Base-by-base conservation (phyloP, 2,888 invertebrate species). In the Muschampia plurimacula region DNA sequence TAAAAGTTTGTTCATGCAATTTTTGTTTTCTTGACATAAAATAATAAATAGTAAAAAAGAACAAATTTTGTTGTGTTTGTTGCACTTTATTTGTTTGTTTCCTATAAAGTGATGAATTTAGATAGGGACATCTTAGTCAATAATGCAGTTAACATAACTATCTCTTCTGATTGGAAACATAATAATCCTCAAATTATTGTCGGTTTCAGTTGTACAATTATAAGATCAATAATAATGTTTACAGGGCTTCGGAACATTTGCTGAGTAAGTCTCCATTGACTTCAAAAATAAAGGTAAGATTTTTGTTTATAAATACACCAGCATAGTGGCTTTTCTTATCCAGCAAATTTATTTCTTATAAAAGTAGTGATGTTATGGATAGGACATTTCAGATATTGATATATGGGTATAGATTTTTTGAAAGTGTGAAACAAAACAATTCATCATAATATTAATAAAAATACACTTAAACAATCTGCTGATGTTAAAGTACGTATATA, bases 121-220 rank as follows among this genome's bases (percentile, higher is more conserved):
- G 91, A 91, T 91, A 91, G 90, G 91, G 91, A 91, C 91, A 91
- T 91, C 91, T 89, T 85, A 91, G 69, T 76, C 70, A 70, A 87
- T 88, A 82, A 84, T 89, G 89, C 83, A 89, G 89, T 89, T 86
- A 84, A 77, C 78, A 85, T 85, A 87, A 90, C 89, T 89, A 88
- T 90, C 89, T 77, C 74, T 36, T 85, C 89, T 89, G 89, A 89
- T 76, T 69, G 32, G 69, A 28, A 22, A 55, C 62, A 32, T 46
- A 46, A 46, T 28, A 22, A 22, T 64, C 32, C 13, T 0, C 8
- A 55, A 49, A 59, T 28, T 39, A 55, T 2, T 28, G n/a, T 5
- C 9, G 22, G 4, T 44, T 46, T 44, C 44, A 44, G 12, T n/a
- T 44, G n/a, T 66, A 15, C 15, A 52, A 52, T 12, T 66, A n/a